Conservation (phyloP, 2,888 invertebrate species). For the Drosophila acutilabella region DNA sequence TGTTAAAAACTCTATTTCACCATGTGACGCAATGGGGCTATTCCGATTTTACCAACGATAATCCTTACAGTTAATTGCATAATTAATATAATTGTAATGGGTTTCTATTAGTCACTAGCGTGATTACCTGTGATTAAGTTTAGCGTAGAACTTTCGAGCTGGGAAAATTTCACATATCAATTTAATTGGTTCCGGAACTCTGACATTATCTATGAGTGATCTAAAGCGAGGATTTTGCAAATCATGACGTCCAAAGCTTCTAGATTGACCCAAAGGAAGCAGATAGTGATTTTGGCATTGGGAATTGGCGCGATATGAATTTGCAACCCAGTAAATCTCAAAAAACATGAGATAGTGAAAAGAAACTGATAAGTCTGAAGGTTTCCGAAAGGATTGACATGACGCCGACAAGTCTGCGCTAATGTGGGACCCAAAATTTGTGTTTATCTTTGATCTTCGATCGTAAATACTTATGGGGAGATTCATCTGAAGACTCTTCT, state of each 20-base stretch:
- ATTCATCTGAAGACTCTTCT: constrained; percentile 6
- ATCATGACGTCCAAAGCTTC: constrained; percentile 19
- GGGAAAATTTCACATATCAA: not conserved
- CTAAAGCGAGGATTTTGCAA: constrained; percentile 14
- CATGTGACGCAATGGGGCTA: not conserved
- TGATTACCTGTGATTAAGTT: not conserved
- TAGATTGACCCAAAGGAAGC: constrained; percentile 20
- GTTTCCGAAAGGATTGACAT: constrained; percentile 9
- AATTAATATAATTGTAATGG: constrained; percentile 19
- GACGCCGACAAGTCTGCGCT: constrained; percentile 36
- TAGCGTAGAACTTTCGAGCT: constrained; percentile 5
- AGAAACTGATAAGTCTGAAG: constrained; percentile 12
- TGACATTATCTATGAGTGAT: constrained; percentile 9
- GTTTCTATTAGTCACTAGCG: too few species aligned
- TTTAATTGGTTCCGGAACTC: not conserved
- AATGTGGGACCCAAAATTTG: constrained; percentile 1
- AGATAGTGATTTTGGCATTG: constrained; percentile 13
- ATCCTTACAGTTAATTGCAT: not conserved
- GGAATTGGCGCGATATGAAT: constrained; percentile 1
- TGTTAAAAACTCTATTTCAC: constrained; percentile 7
- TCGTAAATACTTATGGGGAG: constrained; percentile 8
- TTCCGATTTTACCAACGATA: not conserved
- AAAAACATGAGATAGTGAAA: not conserved
- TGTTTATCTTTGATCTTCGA: constrained; percentile 9
- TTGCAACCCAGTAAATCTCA: not conserved